These are phyloP conservation scores for Acanthopagrus latus DNA, from an alignment of 2,797 vertebrate species.

Conservation along the genomic window DNA sequence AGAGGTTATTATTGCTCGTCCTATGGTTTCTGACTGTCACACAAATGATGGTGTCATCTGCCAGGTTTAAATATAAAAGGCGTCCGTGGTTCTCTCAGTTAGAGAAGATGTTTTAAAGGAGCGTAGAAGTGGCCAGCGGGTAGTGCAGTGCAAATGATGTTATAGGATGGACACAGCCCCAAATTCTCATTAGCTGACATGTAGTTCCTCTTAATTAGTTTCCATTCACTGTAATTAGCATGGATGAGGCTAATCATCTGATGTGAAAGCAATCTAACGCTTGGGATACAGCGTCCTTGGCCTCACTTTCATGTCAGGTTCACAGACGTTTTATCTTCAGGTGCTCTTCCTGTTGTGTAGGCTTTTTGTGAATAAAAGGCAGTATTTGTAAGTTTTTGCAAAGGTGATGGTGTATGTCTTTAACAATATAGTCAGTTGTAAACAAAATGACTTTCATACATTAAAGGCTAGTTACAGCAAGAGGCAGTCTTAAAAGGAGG, in stretches of 20 bases:
- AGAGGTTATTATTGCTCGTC: slow-evolving; percentile 65
- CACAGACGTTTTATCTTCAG: slow-evolving; percentile 79
- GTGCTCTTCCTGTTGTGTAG: slow-evolving; percentile 57
- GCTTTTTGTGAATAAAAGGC: slow-evolving; percentile 67
- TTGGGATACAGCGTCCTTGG: slow-evolving; percentile 94
- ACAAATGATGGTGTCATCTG: slow-evolving; percentile 46
- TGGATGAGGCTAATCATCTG: slow-evolving; percentile 96
- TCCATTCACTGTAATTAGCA: slow-evolving; percentile 97
- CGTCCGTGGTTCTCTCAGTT: slow-evolving; percentile 29
- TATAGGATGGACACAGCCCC: slow-evolving; percentile 90
- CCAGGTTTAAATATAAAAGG: slow-evolving; percentile 47
- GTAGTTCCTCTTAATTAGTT: slow-evolving; percentile 98
- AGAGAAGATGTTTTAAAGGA: slow-evolving; percentile 56
- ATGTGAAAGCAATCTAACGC: slow-evolving; percentile 97
- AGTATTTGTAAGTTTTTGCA: slow-evolving; percentile 27
- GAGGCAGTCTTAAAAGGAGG: background rate
- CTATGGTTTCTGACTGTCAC: slow-evolving; percentile 37
- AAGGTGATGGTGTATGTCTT: slow-evolving; percentile 19
- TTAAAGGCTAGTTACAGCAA: slow-evolving; percentile 16
- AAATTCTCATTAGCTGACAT: slow-evolving; percentile 97
- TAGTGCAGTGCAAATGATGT: slow-evolving; percentile 85
- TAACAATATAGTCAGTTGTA: background rate
- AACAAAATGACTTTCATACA: background rate
- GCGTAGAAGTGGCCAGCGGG: slow-evolving; percentile 59
- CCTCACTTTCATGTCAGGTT: slow-evolving; percentile 91